Base-by-base conservation (phyloP, 2,888 invertebrate genomes). In the Clanis bilineata region DNA sequence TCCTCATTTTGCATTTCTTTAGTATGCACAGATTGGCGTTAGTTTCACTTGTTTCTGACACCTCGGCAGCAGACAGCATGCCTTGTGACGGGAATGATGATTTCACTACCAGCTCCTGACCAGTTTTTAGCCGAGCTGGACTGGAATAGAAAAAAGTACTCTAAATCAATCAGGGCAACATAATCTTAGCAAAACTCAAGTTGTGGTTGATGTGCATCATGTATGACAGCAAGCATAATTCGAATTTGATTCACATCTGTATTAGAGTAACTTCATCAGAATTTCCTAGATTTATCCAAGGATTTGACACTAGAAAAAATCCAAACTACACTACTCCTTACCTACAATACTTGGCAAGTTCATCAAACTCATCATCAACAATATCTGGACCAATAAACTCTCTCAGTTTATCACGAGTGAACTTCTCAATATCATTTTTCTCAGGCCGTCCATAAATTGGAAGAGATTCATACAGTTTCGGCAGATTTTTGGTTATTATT, bases 271-370 rank as follows among this genome's bases (percentile, higher is more conserved):
- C n/a, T n/a, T n/a, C n/a, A n/a, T n/a, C n/a, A n/a, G 6, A 36
- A 32, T 10, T 10, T 10, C 36, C 9, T 9, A 6, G 2, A 36
- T 36, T 36, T 7, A 36, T 15, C 6, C 1, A 15, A 15, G 21
- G 1, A 18, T 21, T 5, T 5, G 43, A 41, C 15, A 15, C 7
- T 43, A 4, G 5, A 15, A 2, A 43, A 43, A 43, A 18, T 43
- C 15, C 2, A 43, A 36, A n/a, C n/a, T n/a, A 54, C 32, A 18
- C 9, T 45, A 15, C n/a, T 36, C 1, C 39, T 65, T 73, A 93
- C 93, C 89, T 92, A 83, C 93, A 93, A 71, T 88, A 91, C 6
- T 79, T 76, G 1, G 78, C 70, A 3, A 93, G 68, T 60, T 90
- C 81, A 0, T 79, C 68, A 70, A 86, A 89, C 62, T 92, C 88